phyloP scores from a whole-genome alignment of 2,888 invertebrate genomes.

The Tineola bisselliella region DNA sequence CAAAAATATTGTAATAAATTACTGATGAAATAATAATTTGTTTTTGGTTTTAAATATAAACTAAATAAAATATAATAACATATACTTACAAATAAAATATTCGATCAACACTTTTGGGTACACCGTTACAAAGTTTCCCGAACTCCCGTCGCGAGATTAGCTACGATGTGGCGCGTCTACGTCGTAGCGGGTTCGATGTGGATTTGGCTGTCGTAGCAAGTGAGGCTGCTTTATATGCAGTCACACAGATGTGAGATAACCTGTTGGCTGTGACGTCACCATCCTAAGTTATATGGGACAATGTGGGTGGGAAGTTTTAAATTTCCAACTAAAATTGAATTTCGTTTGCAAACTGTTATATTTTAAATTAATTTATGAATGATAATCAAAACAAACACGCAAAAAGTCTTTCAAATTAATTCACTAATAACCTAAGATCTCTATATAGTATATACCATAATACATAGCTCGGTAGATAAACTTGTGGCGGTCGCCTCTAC shows the following conservation, averaged over 20 bases:
- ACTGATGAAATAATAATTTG: too few relatives aligned
- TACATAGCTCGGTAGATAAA: too few relatives aligned
- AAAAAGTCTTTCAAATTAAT: too few relatives aligned
- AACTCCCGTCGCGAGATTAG: constrained; percentile 18
- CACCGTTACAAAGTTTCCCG: constrained; percentile 19
- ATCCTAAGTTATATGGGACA: not conserved
- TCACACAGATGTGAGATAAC: not conserved
- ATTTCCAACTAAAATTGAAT: too few relatives aligned
- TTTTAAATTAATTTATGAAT: too few relatives aligned
- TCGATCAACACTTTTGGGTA: not conserved
- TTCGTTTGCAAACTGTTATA: not conserved
- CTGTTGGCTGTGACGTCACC: constrained; percentile 12
- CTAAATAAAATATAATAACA: not conserved
- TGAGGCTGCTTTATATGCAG: constrained; percentile 34
- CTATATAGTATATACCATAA: too few relatives aligned
- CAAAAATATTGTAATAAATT: too few relatives aligned
- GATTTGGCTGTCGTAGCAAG: constrained; percentile 39
- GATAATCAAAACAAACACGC: too few relatives aligned
- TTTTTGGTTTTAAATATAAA: not conserved
- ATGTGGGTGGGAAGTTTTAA: not conserved
- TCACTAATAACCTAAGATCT: too few relatives aligned
- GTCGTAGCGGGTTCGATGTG: constrained; percentile 44
- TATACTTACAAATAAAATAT: not conserved
- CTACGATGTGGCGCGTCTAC: constrained; percentile 43
- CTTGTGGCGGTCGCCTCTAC: too few relatives aligned